Evolutionary conservation across 2,888 invertebrate species (phyloP).

Genomic region (Parnassius glacialis): DNA sequence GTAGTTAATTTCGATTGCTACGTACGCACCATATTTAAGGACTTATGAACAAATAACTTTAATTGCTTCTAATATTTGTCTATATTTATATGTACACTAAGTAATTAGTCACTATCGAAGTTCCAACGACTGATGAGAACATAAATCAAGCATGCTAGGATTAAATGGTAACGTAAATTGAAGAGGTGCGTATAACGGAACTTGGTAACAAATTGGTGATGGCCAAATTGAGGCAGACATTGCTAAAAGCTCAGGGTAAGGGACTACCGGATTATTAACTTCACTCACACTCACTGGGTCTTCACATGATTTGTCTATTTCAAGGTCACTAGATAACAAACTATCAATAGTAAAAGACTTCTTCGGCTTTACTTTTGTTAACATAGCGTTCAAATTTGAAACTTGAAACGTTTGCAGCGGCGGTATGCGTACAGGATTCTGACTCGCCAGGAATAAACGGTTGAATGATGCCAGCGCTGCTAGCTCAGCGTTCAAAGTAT

Average conservation of each 20-base stretch:
- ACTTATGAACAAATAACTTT: no score
- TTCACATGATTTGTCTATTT: conserved; percentile 37
- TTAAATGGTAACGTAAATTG: conserved; percentile 43
- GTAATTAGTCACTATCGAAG: conserved; percentile 9
- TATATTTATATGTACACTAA: no score
- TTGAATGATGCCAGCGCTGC: conserved; percentile 84
- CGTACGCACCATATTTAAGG: no score
- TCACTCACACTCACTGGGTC: conserved; percentile 38
- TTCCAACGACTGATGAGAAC: conserved; percentile 33
- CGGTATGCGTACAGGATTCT: conserved; percentile 41
- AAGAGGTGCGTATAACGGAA: conserved; percentile 40
- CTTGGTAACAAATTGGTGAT: conserved; percentile 35
- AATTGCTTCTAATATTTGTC: no score
- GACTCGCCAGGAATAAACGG: conserved; percentile 77
- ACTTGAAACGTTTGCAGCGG: conserved; percentile 42
- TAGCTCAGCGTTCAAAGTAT: conserved; percentile 80
- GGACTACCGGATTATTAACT: conserved; percentile 11
- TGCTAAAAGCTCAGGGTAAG: conserved; percentile 45
- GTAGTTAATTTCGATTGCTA: no score
- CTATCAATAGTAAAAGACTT: conserved; percentile 92
- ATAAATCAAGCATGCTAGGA: conserved; percentile 37
- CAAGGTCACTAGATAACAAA: conserved; percentile 87
- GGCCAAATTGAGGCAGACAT: conserved; percentile 52
- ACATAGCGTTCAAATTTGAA: conserved; percentile 32
- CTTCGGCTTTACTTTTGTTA: conserved; percentile 71